phyloP scores from a whole-genome alignment of 2,797 vertebrate genomes.

The Hirundo rustica region DNA sequence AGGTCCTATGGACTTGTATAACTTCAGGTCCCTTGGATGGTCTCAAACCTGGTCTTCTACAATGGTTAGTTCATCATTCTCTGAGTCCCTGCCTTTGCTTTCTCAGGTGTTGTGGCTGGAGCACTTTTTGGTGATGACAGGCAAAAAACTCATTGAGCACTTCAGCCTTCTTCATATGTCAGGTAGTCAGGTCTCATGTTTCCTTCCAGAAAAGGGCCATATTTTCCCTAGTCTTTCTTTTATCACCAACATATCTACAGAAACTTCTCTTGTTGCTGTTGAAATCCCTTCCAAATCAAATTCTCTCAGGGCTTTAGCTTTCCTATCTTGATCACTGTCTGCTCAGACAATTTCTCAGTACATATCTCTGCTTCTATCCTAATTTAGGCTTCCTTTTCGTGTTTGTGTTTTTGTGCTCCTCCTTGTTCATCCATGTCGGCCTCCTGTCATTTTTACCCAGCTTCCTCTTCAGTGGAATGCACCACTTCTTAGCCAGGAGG shows the following conservation, averaged over 20 bases:
- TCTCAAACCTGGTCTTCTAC: not conserved
- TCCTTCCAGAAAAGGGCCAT: not conserved
- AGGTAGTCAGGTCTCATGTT: not conserved
- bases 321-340: not conserved
- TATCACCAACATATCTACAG: not conserved
- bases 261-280: not conserved
- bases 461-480: not conserved
- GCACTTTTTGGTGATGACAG: not conserved
- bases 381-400: not conserved
- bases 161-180: not conserved
- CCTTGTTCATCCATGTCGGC: not conserved
- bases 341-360: not conserved
- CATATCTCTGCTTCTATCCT: not conserved
- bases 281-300: not conserved
- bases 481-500: not conserved
- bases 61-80: not conserved
- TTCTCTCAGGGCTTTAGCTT: not conserved
- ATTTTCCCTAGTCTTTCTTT: not conserved
- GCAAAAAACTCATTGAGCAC: not conserved
- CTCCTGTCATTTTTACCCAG: not conserved
- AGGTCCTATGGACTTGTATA: not conserved
- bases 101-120: not conserved
- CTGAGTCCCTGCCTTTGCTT: not conserved
- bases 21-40: not conserved
- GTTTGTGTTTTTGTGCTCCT: not conserved